Conservation (phyloP, 2,113 vertebrate genomes). For the Scomber scombrus region DNA sequence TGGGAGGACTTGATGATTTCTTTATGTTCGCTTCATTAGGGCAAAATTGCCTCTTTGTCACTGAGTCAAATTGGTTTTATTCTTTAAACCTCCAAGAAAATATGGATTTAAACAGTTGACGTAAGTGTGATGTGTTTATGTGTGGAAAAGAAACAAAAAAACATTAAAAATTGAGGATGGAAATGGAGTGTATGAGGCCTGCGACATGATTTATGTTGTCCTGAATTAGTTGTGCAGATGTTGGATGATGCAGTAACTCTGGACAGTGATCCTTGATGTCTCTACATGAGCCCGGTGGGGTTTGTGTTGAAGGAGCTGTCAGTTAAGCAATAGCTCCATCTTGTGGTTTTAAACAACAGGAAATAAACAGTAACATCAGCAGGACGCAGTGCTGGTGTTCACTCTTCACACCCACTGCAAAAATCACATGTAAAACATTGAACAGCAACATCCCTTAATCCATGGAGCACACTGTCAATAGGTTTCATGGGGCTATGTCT, state of each 20-base stretch:
- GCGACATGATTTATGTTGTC: background rate
- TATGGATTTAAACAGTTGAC: background rate
- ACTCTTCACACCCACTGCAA: too few species aligned
- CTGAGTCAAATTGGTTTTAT: background rate
- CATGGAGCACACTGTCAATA: background rate
- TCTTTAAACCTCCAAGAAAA: background rate
- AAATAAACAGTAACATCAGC: background rate
- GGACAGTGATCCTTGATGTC: background rate
- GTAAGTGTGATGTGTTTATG: background rate
- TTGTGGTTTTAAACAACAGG: constrained; percentile 16
- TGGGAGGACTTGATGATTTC: background rate
- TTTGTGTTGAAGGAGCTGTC: background rate
- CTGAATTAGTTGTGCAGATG: background rate
- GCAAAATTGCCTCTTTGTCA: background rate
- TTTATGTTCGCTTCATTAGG: background rate
- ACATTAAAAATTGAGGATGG: background rate
- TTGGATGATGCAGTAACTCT: background rate
- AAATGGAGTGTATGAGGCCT: background rate
- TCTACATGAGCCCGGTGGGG: background rate
- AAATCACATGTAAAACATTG: too few species aligned
- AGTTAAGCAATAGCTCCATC: constrained; percentile 53
- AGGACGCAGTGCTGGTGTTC: background rate
- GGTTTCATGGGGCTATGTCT: too few species aligned
- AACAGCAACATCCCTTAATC: too few species aligned
- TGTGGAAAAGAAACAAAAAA: background rate